These are phyloP conservation scores for Eulimnadia texana DNA, from an alignment of 1,140 invertebrate genomes.

Conservation along the genomic window DNA sequence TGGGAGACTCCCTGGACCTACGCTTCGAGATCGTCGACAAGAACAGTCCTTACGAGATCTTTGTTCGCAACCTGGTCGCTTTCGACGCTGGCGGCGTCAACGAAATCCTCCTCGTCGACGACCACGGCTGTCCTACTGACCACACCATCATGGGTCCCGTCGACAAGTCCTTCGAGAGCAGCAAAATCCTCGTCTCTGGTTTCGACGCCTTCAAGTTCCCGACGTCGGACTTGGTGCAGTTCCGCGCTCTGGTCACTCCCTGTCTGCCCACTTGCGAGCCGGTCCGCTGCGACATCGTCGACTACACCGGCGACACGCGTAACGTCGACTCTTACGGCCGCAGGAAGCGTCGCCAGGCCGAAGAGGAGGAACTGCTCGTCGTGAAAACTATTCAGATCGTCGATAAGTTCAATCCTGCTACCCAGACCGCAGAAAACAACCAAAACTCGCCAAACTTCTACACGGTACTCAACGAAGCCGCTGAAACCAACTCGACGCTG, in stretches of 20 bases:
- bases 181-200: constrained; percentile 71
- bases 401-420: constrained; percentile 57
- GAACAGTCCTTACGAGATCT: constrained; percentile 86
- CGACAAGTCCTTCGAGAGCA: constrained; percentile 56
- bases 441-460: constrained; percentile 8
- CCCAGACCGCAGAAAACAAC: constrained; percentile 14
- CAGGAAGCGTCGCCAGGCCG: constrained; percentile 19
- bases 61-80: constrained; percentile 80
- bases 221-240: constrained; percentile 83
- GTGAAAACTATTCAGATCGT: constrained; percentile 83
- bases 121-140: constrained; percentile 81
- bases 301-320: constrained; percentile 59
- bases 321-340: constrained; percentile 66
- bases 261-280: constrained; percentile 85
- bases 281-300: constrained; percentile 65
- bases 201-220: constrained; percentile 95
- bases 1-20: constrained; percentile 76
- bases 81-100: constrained; percentile 85
- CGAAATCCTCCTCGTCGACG: constrained; percentile 81
- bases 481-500: constrained; percentile 13
- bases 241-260: constrained; percentile 80
- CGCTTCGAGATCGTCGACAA: constrained; percentile 82
- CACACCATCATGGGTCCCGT: constrained; percentile 83
- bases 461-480: constrained; percentile 26
- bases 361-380: constrained; percentile 50